A percentile compares a stretch with the other conserved stretches of the same genome.
Evolutionary conservation across 2,888 invertebrate genomes (phyloP).

Genomic region (Tipula lateralis): DNA sequence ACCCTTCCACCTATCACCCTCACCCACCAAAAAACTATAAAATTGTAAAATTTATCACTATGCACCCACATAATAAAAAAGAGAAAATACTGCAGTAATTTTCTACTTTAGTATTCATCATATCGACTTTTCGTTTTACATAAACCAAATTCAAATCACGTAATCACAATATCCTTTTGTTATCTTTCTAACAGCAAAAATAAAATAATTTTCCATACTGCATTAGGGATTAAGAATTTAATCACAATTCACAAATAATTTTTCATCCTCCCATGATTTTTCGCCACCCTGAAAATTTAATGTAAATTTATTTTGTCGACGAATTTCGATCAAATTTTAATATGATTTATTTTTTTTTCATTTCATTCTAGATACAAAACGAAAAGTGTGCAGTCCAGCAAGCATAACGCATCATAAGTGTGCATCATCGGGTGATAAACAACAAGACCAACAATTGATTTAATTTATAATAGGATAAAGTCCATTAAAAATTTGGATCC

Average conservation of each 20-base stretch:
- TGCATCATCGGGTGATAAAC: neutral
- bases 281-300: neutral
- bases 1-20: too few species aligned
- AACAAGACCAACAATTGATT: constrained; percentile 7
- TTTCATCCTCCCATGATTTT: neutral
- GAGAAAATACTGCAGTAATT: neutral
- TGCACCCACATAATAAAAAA: constrained; percentile 1
- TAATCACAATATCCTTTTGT: constrained; percentile 19
- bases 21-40: neutral
- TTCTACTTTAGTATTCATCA: constrained; percentile 11
- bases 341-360: neutral
- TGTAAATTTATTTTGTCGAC: neutral
- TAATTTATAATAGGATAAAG: constrained; percentile 27
- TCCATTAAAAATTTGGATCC: constrained; percentile 42
- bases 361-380: neutral
- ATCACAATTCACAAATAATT: constrained; percentile 24
- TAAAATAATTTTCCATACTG: neutral
- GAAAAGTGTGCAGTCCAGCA: neutral
- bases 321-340: neutral
- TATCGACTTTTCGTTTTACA: neutral
- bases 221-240: constrained; percentile 24
- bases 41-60: neutral
- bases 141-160: constrained; percentile 19
- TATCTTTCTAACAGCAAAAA: constrained; percentile 3
- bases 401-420: neutral